Evolutionary conservation across 2,797 vertebrate genomes (phyloP), one percentile per base, ranked within the genome.

Genomic region (Heterohyrax brucei): DNA sequence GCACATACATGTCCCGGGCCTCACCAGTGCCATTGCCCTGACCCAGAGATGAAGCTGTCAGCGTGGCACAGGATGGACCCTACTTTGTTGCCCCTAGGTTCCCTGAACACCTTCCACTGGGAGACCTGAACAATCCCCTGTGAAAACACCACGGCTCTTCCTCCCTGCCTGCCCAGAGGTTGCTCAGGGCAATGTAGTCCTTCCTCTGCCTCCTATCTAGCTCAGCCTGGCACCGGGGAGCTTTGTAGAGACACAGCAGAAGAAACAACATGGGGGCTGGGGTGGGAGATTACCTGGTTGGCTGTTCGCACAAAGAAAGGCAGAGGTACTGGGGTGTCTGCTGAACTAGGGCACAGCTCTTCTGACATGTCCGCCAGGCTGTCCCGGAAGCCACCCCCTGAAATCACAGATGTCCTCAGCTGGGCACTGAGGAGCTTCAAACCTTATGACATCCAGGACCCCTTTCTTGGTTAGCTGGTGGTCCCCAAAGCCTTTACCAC

Each of bases 331-430:
- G 99, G 99, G 61, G 99, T 99, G 97, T 99, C 99, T 0, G 99
- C 99, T 0, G 99, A 99, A 98, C 99, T 99, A 91, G 99, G 99
- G 95, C 99, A 99, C 53, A 99, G 98, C 98, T 99, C 99, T 98
- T 99, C 99, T 0, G 99, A 99, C 99, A 99, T 99, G 98, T 99
- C 99, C 0, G 99, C 99, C 95, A 99, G 98, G 97, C 99, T 99
- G 98, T 99, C 99, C 86, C 99, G 99, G 98, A 99, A 99, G 61
- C 99, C 99, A 0, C 99, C 99, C 64, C 99, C 99, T 99, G 97
- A 86, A 98, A 97, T 30, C 77, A 95, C 72, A 92, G 3, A 76
- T 53, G 64, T 30, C 46, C 79, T 94, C 48, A 88, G 93, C 53
- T 84, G 84, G 87, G 68, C 14, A 44, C 10, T 68, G 39, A 62